Conservation (phyloP, 2,888 invertebrate genomes). For the Microctonus brassicae region DNA sequence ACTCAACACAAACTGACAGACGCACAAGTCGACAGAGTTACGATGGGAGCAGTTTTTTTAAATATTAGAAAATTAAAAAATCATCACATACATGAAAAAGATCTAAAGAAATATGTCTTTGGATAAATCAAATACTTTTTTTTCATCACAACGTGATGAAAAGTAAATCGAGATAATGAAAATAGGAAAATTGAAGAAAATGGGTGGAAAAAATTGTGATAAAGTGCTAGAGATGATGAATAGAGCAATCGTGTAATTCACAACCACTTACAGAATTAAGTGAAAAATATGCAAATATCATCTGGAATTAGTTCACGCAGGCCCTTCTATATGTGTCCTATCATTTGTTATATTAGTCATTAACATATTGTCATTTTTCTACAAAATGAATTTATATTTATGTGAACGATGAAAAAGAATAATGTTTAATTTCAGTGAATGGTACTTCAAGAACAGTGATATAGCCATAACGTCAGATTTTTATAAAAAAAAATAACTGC, state of each 20-base stretch:
- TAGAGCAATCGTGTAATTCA: background rate
- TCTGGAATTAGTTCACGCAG: conserved; percentile 70
- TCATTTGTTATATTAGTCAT: conserved; percentile 81
- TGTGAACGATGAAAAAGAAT: conserved; percentile 39
- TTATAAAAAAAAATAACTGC: background rate
- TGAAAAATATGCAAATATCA: conserved; percentile 71
- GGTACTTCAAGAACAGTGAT: no score
- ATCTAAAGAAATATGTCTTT: no score
- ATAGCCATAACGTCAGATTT: background rate
- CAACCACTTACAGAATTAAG: conserved; percentile 65
- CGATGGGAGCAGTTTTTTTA: no score
- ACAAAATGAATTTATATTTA: conserved; percentile 52
- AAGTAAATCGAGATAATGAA: background rate
- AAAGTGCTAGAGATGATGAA: background rate
- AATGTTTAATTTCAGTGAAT: conserved; percentile 6
- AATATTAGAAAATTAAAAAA: no score
- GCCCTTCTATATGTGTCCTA: conserved; percentile 75
- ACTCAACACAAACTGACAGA: no score
- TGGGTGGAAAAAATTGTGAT: background rate
- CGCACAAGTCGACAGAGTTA: no score
- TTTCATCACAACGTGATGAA: background rate
- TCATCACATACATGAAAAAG: no score
- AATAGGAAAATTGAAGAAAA: background rate
- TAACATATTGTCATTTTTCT: conserved; percentile 82
- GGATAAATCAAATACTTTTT: no score